These are phyloP conservation scores for Clarias batrachus DNA, from an alignment of 2,113 vertebrate species.

Conservation along the genomic window DNA sequence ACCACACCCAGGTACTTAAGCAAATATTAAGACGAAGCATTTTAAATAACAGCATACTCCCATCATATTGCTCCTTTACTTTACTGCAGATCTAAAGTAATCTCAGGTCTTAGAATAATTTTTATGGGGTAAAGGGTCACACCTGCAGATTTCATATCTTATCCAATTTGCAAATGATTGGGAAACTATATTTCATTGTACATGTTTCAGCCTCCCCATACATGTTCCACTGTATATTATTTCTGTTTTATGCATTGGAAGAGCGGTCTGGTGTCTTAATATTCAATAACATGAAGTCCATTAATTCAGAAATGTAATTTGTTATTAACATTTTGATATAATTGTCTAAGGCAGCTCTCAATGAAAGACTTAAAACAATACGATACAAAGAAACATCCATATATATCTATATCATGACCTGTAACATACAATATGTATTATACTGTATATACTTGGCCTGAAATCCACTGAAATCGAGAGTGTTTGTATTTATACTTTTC, in stretches of 20 bases:
- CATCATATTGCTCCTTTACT: background rate
- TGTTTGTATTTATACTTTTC: background rate
- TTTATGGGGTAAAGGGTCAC: background rate
- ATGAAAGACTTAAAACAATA: constrained; percentile 1
- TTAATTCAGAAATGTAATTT: constrained; percentile 27
- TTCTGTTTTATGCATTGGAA: constrained; percentile 18
- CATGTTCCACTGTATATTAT: constrained; percentile 4
- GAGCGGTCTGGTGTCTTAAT: background rate
- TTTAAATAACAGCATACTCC: background rate
- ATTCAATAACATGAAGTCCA: constrained; percentile 1
- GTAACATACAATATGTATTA: too few species aligned
- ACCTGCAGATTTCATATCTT: background rate
- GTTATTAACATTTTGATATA: constrained; percentile 29
- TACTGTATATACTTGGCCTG: background rate
- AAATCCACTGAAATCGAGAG: background rate
- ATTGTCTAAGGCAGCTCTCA: constrained; percentile 12
- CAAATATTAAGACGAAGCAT: background rate
- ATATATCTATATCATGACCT: too few species aligned
- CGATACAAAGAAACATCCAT: background rate
- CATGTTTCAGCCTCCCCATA: background rate
- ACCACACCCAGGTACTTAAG: background rate
- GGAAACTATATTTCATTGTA: background rate
- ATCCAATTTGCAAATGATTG: background rate
- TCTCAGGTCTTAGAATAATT: background rate
- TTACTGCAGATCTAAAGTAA: background rate